Base-by-base conservation (phyloP, 2,888 invertebrate species). In the Himalopsyche tibetana region DNA sequence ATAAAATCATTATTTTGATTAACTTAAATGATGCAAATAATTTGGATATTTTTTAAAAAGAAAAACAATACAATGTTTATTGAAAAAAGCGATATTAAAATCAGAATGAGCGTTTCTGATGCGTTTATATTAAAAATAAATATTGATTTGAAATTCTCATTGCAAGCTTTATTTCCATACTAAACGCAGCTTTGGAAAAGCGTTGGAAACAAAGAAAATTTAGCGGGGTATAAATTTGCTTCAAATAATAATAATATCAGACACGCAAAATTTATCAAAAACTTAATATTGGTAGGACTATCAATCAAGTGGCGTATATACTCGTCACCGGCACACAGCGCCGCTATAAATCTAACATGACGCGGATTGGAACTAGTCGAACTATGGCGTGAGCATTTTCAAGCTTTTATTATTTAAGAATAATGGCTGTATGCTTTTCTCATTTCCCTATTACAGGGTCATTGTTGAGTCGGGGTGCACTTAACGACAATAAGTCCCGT, bases 371-470 rank as follows among this genome's bases (percentile, higher is more conserved):
- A 19, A 63, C 63, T 63, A 63, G n/a, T 63, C 63, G 63, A 63
- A 63, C 19, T 63, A 63, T 63, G 63, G 28, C 63, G 63, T 63
- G 63, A 63, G 63, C n/a, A 28, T 63, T 63, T 63, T 63, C 63
- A n/a, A 63, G 63, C 19, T 19, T 63, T 63, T 63, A 63, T 63
- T 63, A 63, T 63, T 63, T 63, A 63, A 63, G 63, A 63, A 63
- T 63, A 28, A n/a, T 28, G 19, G 19, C 63, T 28, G 63, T 28
- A 15, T 28, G 63, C 63, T 63, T 19, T 63, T 63, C 63, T 63
- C 63, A 63, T 63, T 63, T 63, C 63, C 63, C 63, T 63, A 63
- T 63, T 63, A 63, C 63, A 63, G 63, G 63, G 63, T 63, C 63
- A 63, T 63, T 63, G 63, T 63, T 63, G 28, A 63, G 63, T 63